Evolutionary conservation across 2,113 vertebrate genomes (phyloP), one percentile per base, ranked within the genome.

Genomic region (Cheirogaleus medius): DNA sequence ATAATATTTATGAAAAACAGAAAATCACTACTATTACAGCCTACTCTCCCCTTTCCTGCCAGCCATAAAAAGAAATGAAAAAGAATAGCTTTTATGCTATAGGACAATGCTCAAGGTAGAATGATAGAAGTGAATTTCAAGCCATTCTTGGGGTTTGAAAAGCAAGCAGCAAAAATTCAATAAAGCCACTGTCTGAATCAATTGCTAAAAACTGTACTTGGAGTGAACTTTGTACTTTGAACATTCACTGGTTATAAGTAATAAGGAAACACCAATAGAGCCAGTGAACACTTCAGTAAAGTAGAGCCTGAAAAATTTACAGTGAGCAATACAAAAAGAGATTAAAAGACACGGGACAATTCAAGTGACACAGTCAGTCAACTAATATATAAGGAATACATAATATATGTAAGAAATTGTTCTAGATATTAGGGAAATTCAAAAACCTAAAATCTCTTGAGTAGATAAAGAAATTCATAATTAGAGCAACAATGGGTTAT

Each of bases 11-110:
- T 20, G 71, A 27, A 63, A 52, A 58, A 23, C 23, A 87, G 8
- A 73, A 83, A 78, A 29, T 14, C 5, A 37, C 4, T 76, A 44
- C 11, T 47, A 23, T 32, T n/a, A 60, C 32, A 34, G 10, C 6
- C 37, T 6, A 12, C 37, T 73, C 5, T 49, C 4, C 1, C 20
- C 3, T 42, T 11, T 18, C 1, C 25, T 39, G 5, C 5, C 20
- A 94, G 17, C 34, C 18, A 5, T 7, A 37, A 14, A 60, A 60
- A 27, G 11, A 20, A 68, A 73, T 34, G 6, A 73, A n/a, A 2
- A 34, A 49, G 17, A 47, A 32, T 21, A 82, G 5, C 0, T 20
- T 60, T 77, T n/a, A 44, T 56, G 14, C 39, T 87, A 29, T 49
- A 66, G 14, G 25, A 60, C 1, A 74, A 63, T 87, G 17, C 29